These are phyloP conservation scores for Aporrectodea caliginosa DNA, from an alignment of 1,140 invertebrate genomes.

Conservation along the genomic window DNA sequence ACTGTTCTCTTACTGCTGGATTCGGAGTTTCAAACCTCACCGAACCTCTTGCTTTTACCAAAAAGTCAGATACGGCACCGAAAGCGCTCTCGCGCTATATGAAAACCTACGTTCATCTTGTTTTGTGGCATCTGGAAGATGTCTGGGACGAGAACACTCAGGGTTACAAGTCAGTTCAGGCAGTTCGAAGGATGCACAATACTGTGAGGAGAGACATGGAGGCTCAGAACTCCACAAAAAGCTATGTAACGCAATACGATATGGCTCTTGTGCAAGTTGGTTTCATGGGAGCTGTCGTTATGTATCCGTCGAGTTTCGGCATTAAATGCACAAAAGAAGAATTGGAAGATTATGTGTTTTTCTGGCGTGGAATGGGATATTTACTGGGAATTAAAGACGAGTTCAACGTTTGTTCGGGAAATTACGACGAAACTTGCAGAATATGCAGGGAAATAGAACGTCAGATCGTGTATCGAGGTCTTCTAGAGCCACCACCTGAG, in stretches of 20 bases:
- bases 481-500: constrained; percentile 34
- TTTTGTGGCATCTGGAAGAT: constrained; percentile 63
- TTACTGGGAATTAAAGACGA: constrained; percentile 76
- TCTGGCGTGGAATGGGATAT: constrained; percentile 77
- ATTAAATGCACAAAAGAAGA: constrained; percentile 58
- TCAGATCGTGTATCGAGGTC: constrained; percentile 33
- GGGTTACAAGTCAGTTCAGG: constrained; percentile 40
- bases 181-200: too few relatives aligned
- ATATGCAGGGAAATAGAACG: constrained; percentile 44
- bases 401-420: constrained; percentile 62
- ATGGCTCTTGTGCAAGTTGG: constrained; percentile 68
- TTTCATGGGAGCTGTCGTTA: constrained; percentile 73
- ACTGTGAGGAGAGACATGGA: constrained; percentile 57
- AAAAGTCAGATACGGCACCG: constrained; percentile 56
- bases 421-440: constrained; percentile 50
- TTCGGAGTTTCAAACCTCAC: constrained; percentile 36
- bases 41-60: constrained; percentile 54
- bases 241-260: constrained; percentile 67
- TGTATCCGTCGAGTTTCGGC: constrained; percentile 66
- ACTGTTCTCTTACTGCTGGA: constrained; percentile 36
- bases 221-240: constrained; percentile 25
- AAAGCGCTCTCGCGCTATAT: constrained; percentile 73
- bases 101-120: constrained; percentile 67
- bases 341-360: constrained; percentile 72
- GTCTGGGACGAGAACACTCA: constrained; percentile 37